Conservation (phyloP, 1,140 invertebrate genomes). For the Tachypleus tridentatus region DNA sequence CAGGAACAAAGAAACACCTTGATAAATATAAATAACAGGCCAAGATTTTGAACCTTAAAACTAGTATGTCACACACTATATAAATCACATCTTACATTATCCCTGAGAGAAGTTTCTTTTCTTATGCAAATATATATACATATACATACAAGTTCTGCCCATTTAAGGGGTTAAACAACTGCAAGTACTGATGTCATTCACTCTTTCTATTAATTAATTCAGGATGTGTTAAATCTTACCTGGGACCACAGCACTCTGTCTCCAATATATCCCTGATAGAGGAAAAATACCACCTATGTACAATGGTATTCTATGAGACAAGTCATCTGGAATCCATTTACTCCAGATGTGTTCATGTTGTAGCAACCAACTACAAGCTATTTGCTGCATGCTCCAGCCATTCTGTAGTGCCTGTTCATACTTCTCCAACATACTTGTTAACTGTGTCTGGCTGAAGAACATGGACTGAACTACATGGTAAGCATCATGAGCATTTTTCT, state of each 20-base stretch:
- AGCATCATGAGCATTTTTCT: conserved; percentile 8
- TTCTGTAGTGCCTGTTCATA: conserved; percentile 29
- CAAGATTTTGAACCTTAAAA: too few species aligned
- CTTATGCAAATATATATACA: conserved; percentile 1
- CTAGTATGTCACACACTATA: too few species aligned
- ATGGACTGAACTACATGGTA: conserved; percentile 43
- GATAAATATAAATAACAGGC: too few species aligned
- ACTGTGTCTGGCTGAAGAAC: conserved; percentile 41
- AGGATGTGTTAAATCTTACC: conserved; percentile 29
- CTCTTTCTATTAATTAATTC: not conserved
- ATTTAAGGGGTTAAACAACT: not conserved
- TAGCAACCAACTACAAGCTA: conserved; percentile 57
- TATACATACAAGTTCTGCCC: conserved; percentile 2
- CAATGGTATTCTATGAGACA: conserved; percentile 40
- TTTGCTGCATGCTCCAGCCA: conserved; percentile 30
- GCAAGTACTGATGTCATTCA: not conserved
- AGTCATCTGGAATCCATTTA: conserved; percentile 42
- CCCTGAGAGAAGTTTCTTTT: not conserved
- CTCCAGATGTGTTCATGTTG: conserved; percentile 40
- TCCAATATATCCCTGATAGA: conserved; percentile 43
- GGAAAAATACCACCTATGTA: conserved; percentile 69
- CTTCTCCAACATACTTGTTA: conserved; percentile 40
- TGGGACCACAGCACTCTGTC: conserved; percentile 46
- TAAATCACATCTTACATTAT: not conserved
- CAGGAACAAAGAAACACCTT: too few species aligned